These are phyloP conservation scores for Lepidocyrtinus sp. DNA, from an alignment of 2,888 invertebrate species.

Conservation along the genomic window DNA sequence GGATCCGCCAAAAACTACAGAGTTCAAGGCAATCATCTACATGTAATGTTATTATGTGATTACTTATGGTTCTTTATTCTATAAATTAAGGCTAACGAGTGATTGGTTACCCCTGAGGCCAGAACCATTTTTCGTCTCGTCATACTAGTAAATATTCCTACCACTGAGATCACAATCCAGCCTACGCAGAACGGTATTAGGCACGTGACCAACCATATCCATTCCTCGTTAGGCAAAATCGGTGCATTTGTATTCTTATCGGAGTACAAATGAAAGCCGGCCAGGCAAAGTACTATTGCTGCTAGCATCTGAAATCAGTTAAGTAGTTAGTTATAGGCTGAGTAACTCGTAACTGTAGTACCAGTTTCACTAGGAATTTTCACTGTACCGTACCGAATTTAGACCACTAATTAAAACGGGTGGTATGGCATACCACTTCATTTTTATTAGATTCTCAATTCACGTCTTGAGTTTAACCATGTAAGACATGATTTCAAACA, in stretches of 20 bases:
- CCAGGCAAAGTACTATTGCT: conserved; percentile 19
- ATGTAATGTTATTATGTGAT: too few relatives aligned
- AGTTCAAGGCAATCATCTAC: background rate
- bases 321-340: background rate
- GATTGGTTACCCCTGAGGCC: conserved; percentile 17
- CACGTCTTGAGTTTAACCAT: too few relatives aligned
- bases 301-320: conserved; percentile 26
- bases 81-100: too few relatives aligned
- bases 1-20: background rate
- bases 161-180: conserved; percentile 14
- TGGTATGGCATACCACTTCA: conserved; percentile 38
- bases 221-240: conserved; percentile 28
- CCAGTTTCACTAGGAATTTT: background rate
- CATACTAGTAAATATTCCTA: conserved; percentile 29
- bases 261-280: conserved; percentile 37
- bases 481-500: too few relatives aligned
- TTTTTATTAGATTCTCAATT: too few relatives aligned
- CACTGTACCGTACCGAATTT: conserved; percentile 41
- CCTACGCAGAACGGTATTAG: conserved; percentile 18
- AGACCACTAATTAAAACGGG: conserved; percentile 30
- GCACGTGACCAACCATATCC: conserved; percentile 32
- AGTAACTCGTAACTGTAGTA: background rate
- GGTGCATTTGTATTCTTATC: conserved; percentile 45
- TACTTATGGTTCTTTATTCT: too few relatives aligned
- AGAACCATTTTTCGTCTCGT: conserved; percentile 13